These are phyloP conservation scores for Phrynocephalus versicolor DNA, from an alignment of 2,113 vertebrate genomes.

Conservation along the genomic window DNA sequence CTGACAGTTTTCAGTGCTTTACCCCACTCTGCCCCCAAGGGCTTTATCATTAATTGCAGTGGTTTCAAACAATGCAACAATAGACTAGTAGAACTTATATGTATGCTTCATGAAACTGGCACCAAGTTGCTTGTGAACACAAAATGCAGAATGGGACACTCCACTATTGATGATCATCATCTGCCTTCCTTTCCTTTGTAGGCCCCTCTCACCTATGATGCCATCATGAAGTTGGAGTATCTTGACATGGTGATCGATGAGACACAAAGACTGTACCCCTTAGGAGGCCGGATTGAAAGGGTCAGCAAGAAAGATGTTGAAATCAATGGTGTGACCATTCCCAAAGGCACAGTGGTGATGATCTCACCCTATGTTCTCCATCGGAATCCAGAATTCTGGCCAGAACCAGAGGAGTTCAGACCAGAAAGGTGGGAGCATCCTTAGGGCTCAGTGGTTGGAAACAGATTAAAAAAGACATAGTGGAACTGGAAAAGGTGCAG, in stretches of 20 bases:
- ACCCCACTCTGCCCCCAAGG: too few relatives aligned
- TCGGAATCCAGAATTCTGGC: constrained; percentile 73
- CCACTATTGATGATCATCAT: neutral
- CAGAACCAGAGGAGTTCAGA: constrained; percentile 80
- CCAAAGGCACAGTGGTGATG: constrained; percentile 69
- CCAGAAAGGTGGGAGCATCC: too few relatives aligned
- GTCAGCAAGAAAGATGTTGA: constrained; percentile 77
- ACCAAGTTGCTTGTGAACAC: too few relatives aligned
- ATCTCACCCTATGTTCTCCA: constrained; percentile 74
- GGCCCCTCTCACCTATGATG: constrained; percentile 72
- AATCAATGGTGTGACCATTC: constrained; percentile 82
- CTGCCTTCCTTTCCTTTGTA: too few relatives aligned
- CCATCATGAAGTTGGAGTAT: constrained; percentile 81
- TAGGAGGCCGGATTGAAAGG: constrained; percentile 76
- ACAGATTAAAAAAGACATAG: too few relatives aligned
- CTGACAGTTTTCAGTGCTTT: too few relatives aligned
- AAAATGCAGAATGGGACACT: neutral
- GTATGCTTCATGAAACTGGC: too few relatives aligned
- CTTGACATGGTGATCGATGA: constrained; percentile 80
- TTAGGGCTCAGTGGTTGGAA: too few relatives aligned
- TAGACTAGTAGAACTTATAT: too few relatives aligned
- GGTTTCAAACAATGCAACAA: too few relatives aligned
- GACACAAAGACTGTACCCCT: constrained; percentile 78
- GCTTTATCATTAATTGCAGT: too few relatives aligned
- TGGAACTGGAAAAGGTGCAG: too few relatives aligned